Conservation (phyloP, 2,797 vertebrate species). For the Gobionotothen gibberifrons region DNA sequence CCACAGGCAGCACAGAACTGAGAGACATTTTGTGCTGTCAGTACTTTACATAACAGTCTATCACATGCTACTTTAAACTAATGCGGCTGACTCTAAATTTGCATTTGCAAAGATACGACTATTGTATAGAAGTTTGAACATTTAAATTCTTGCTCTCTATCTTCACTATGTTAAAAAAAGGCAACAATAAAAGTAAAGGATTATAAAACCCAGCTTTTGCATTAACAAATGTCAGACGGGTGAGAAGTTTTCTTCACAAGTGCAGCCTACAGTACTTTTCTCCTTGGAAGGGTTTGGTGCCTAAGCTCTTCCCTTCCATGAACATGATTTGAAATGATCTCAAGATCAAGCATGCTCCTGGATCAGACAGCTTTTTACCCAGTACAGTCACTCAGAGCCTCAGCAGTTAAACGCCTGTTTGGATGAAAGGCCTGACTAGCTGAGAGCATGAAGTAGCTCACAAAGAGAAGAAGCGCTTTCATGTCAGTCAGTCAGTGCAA, state of each 20-base stretch:
- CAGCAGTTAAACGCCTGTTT: conserved; percentile 18
- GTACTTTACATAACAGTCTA: conserved; percentile 14
- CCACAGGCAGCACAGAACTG: not conserved
- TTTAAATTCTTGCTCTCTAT: not conserved
- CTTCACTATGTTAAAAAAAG: not conserved
- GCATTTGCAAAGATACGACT: conserved; percentile 3
- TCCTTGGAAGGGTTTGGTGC: conserved; percentile 11
- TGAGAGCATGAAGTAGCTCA: conserved; percentile 5
- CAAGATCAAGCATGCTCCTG: conserved; percentile 45
- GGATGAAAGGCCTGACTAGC: conserved; percentile 55
- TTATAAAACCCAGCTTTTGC: not conserved
- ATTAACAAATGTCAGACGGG: not conserved
- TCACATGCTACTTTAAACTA: conserved; percentile 29
- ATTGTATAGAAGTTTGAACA: not conserved
- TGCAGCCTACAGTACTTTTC: not conserved
- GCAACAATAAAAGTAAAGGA: not conserved
- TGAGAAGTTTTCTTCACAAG: not conserved
- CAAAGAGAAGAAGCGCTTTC: conserved; percentile 38
- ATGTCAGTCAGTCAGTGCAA: conserved; percentile 25
- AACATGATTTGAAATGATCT: conserved; percentile 28
- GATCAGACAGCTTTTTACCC: conserved; percentile 48
- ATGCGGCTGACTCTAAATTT: conserved; percentile 11
- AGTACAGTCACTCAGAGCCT: conserved; percentile 10
- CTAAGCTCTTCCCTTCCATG: conserved; percentile 22
- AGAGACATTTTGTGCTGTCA: not conserved